These are phyloP conservation scores for Pachyrhynchus sulphureomaculatus DNA, from an alignment of 1,140 invertebrate species.

Conservation along the genomic window DNA sequence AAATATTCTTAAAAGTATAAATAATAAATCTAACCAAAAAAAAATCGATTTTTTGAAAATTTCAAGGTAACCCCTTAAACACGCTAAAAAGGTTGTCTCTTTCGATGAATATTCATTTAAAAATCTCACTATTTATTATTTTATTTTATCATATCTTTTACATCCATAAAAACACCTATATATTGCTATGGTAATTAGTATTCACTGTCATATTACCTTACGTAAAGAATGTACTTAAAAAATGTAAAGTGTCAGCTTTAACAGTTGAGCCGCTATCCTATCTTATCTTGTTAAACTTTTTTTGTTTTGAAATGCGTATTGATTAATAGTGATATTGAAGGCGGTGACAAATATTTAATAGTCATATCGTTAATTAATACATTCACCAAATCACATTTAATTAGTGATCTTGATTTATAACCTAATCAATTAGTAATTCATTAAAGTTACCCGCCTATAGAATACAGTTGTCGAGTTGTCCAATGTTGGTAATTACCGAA, in stretches of 20 bases:
- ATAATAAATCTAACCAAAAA: no score
- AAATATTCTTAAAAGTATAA: no score
- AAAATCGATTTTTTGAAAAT: no score
- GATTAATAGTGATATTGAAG: constrained; percentile 20
- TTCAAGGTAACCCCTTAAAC: no score
- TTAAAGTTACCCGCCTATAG: constrained; percentile 4
- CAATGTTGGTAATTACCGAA: constrained; percentile 3
- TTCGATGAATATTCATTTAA: no score
- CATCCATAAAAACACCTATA: no score
- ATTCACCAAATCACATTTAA: constrained; percentile 26
- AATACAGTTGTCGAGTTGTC: constrained; percentile 5
- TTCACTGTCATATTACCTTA: neutral
- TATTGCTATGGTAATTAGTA: neutral
- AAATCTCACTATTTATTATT: no score
- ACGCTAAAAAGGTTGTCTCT: no score
- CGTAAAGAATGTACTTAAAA: neutral
- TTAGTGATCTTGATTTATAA: constrained; percentile 28
- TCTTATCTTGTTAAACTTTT: constrained; percentile 25
- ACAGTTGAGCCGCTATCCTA: constrained; percentile 4
- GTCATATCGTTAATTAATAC: constrained; percentile 19
- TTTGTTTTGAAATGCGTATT: constrained; percentile 14
- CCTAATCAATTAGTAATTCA: constrained; percentile 21
- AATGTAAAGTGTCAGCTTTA: neutral
- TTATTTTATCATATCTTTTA: neutral
- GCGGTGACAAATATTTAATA: constrained; percentile 23